phyloP scores from a whole-genome alignment of 2,113 vertebrate species.

The Trichechus manatus region DNA sequence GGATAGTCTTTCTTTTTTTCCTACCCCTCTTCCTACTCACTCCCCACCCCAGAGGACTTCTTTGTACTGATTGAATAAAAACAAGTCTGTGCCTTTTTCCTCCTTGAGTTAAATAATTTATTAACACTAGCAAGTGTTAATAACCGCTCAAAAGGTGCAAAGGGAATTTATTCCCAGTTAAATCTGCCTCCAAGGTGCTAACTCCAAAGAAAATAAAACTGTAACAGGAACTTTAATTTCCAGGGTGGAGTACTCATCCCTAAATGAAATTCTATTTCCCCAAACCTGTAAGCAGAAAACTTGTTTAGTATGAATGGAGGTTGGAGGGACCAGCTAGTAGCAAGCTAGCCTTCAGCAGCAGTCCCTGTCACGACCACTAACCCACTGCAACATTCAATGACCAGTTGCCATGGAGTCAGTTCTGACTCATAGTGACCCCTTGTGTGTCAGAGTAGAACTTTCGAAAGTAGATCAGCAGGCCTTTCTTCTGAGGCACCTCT shows the following conservation, averaged over 20 bases:
- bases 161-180: conserved; percentile 36
- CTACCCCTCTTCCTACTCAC: background rate
- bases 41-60: background rate
- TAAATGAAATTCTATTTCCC: background rate
- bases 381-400: too few relatives aligned
- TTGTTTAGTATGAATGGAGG: background rate
- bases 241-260: background rate
- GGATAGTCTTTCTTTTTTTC: background rate
- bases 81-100: background rate
- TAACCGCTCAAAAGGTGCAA: conserved; percentile 42
- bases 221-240: background rate
- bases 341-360: background rate
- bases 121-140: conserved; percentile 49
- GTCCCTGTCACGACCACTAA: too few relatives aligned
- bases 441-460: too few relatives aligned
- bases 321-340: background rate
- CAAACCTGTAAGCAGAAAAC: background rate
- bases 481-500: too few relatives aligned
- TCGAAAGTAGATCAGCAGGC: too few relatives aligned
- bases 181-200: conserved; percentile 34
- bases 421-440: too few relatives aligned
- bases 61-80: conserved; percentile 12
- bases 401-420: too few relatives aligned
- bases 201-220: conserved; percentile 12
- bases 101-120: background rate